Conservation (phyloP, 2,113 vertebrate genomes). For the Aramus guarauna region DNA sequence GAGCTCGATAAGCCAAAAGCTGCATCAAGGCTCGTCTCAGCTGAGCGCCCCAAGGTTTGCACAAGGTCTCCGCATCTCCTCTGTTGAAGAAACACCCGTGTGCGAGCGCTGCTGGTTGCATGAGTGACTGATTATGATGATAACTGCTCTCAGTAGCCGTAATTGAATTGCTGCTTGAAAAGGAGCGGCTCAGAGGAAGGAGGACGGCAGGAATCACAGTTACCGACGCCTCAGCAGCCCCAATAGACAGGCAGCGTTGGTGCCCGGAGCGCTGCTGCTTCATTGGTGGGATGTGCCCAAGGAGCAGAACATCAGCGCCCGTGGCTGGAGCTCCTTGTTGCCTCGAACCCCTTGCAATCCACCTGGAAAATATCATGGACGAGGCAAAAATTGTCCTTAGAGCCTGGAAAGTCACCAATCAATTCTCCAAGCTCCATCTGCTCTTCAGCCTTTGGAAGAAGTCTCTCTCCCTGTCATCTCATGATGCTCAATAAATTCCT, state of each 20-base stretch:
- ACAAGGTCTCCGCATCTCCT: neutral
- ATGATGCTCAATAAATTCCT: neutral
- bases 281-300: accelerated
- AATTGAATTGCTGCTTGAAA: neutral
- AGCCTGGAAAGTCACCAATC: neutral
- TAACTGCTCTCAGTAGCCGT: neutral
- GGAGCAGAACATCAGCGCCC: neutral
- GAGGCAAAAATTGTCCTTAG: neutral
- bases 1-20: neutral
- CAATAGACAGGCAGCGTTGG: accelerated
- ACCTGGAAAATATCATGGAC: neutral
- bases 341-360: neutral
- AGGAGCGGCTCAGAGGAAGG: neutral
- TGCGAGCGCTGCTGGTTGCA: neutral
- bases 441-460: neutral
- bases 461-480: neutral
- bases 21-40: accelerated
- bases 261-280: accelerated
- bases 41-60: neutral
- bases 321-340: neutral
- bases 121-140: neutral
- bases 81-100: neutral
- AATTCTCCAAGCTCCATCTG: neutral
- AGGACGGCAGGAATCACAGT: accelerated
- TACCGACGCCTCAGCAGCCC: neutral